Percentiles rank a stretch among this genome's conserved stretches.
Conservation (phyloP, 2,113 vertebrate genomes). For the Pomatostomus ruficeps region DNA sequence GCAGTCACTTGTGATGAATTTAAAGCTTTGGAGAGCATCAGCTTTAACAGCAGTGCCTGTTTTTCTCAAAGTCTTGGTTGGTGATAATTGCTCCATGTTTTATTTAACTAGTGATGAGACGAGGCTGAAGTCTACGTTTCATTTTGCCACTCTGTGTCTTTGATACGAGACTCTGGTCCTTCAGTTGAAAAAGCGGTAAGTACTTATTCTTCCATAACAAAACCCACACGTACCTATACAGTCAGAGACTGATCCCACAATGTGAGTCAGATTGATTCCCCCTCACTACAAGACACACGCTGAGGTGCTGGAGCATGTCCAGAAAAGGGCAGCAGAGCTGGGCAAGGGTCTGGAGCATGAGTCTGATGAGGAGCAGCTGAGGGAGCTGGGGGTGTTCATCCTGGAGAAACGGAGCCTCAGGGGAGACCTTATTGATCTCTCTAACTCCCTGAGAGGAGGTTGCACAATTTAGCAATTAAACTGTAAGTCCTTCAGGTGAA, state of each 20-base stretch:
- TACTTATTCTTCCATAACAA: not conserved
- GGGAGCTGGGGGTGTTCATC: not conserved
- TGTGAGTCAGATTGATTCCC: not conserved
- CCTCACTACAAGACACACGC: not conserved
- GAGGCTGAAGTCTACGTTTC: not conserved
- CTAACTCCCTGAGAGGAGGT: not conserved
- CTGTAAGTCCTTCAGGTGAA: not conserved
- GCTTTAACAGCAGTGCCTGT: not conserved
- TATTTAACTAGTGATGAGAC: not conserved
- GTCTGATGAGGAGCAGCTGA: not conserved
- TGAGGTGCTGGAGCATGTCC: accelerated
- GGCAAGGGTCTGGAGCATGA: not conserved
- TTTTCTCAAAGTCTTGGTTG: not conserved
- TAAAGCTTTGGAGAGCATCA: not conserved
- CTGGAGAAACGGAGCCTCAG: not conserved
- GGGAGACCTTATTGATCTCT: not conserved
- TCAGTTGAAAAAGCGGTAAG: not conserved
- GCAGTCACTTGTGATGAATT: not conserved
- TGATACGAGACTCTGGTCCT: accelerated
- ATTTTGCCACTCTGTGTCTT: not conserved
- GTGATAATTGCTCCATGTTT: not conserved
- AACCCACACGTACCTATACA: not conserved
- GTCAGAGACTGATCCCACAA: not conserved
- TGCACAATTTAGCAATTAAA: not conserved
- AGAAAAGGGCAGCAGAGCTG: not conserved